Percentiles rank a stretch among this genome's conserved stretches.
Evolutionary conservation across 2,797 vertebrate species (phyloP).

Genomic region (Anguilla anguilla): DNA sequence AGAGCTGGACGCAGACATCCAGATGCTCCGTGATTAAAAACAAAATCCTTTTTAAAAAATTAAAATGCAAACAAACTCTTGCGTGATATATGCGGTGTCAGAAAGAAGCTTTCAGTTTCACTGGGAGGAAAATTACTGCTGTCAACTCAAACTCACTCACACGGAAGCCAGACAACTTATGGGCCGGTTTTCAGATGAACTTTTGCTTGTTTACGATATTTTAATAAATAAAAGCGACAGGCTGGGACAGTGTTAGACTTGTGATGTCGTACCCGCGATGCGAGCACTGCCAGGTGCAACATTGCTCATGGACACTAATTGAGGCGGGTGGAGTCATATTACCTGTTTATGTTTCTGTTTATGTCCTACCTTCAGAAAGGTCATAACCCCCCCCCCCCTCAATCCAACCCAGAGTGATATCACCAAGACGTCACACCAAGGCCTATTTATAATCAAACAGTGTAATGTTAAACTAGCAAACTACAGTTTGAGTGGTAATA

Average conservation of each 20-base stretch:
- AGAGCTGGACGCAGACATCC: conserved; percentile 63
- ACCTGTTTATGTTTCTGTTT: conserved; percentile 38
- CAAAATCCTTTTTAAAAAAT: conserved; percentile 75
- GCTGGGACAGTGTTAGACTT: conserved; percentile 54
- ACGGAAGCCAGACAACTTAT: conserved; percentile 64
- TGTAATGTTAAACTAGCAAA: no score
- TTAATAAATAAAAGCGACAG: conserved; percentile 49
- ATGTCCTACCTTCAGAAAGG: conserved; percentile 31
- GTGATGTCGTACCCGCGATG: conserved; percentile 66
- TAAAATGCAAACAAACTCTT: conserved; percentile 59
- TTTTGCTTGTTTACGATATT: conserved; percentile 67
- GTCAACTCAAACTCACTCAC: conserved; percentile 54
- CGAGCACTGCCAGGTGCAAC: conserved; percentile 46
- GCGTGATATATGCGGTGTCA: conserved; percentile 63
- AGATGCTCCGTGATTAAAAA: conserved; percentile 68
- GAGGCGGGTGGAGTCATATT: conserved; percentile 40
- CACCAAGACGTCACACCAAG: no score
- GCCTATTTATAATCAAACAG: no score
- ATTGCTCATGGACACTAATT: conserved; percentile 44
- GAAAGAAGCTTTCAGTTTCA: conserved; percentile 57
- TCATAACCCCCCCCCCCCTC: no score
- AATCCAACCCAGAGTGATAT: no score
- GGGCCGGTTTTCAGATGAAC: conserved; percentile 61
- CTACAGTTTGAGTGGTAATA: no score
- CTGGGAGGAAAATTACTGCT: conserved; percentile 52